Conservation (phyloP, 2,113 vertebrate genomes). For the Ictalurus furcatus region DNA sequence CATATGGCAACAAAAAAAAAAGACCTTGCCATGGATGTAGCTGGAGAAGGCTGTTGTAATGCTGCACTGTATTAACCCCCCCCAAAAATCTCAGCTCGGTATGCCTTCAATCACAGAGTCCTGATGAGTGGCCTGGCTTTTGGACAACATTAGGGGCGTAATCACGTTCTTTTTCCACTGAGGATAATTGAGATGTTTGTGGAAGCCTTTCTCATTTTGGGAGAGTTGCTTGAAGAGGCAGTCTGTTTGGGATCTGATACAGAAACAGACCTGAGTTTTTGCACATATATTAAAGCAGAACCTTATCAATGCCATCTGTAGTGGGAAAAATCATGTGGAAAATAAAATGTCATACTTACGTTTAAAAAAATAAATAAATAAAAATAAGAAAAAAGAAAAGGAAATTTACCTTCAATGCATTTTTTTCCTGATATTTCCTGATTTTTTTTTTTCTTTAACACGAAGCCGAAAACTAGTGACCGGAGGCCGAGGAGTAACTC, state of each 20-base stretch:
- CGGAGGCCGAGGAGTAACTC: neutral
- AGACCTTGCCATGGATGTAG: conserved; percentile 2
- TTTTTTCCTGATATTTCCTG: neutral
- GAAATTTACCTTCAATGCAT: neutral
- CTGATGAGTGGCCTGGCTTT: conserved; percentile 65
- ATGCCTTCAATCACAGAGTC: conserved; percentile 75
- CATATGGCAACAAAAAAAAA: conserved; percentile 12
- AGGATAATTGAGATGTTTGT: conserved; percentile 66
- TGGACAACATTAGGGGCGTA: conserved; percentile 66
- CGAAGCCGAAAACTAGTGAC: neutral
- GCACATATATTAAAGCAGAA: neutral
- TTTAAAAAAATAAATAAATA: too few species aligned
- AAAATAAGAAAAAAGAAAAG: too few species aligned
- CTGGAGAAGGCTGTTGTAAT: conserved; percentile 32
- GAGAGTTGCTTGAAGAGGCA: conserved; percentile 37
- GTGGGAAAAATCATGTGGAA: neutral
- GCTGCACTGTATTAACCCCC: conserved; percentile 54
- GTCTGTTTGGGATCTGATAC: neutral
- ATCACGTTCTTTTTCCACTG: conserved; percentile 57
- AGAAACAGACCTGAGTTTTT: neutral
- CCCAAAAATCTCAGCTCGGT: conserved; percentile 65
- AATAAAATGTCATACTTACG: neutral
- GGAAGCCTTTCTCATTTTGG: conserved; percentile 50
- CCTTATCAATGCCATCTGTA: neutral
- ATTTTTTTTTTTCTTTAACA: neutral